A percentile compares a stretch with the other conserved stretches of the same genome.
phyloP scores from a whole-genome alignment of 2,797 vertebrate genomes.

The Pogonophryne albipinna region DNA sequence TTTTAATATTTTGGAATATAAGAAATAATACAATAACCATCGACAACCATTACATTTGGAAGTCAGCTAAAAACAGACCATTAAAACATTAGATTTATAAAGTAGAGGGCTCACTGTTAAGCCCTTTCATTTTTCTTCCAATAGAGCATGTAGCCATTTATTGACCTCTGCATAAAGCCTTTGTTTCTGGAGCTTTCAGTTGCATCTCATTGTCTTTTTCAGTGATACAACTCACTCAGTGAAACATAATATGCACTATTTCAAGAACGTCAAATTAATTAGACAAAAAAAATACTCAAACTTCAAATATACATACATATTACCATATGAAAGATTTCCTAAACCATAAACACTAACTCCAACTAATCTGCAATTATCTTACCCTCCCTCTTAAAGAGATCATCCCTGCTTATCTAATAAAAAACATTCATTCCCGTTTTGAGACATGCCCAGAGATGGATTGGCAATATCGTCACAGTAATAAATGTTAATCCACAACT shows the following conservation, averaged over 20 bases:
- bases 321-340: conserved; percentile 29
- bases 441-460: conserved; percentile 53
- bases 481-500: conserved; percentile 81
- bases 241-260: conserved; percentile 15
- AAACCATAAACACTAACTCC: conserved; percentile 33
- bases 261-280: conserved; percentile 18
- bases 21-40: neutral
- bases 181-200: neutral
- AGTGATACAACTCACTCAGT: neutral
- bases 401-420: conserved; percentile 60
- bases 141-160: neutral
- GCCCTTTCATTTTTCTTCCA: neutral
- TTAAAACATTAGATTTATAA: neutral
- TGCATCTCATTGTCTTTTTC: neutral
- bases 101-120: neutral
- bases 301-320: conserved; percentile 14
- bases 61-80: neutral
- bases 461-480: conserved; percentile 62
- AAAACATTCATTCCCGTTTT: conserved; percentile 50
- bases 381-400: conserved; percentile 36
- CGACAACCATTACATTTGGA: neutral
- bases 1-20: neutral
- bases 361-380: conserved; percentile 56
- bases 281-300: conserved; percentile 9
- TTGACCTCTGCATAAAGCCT: neutral